phyloP scores from a whole-genome alignment of 2,888 invertebrate species.

The Leptinotarsa tumamoca region DNA sequence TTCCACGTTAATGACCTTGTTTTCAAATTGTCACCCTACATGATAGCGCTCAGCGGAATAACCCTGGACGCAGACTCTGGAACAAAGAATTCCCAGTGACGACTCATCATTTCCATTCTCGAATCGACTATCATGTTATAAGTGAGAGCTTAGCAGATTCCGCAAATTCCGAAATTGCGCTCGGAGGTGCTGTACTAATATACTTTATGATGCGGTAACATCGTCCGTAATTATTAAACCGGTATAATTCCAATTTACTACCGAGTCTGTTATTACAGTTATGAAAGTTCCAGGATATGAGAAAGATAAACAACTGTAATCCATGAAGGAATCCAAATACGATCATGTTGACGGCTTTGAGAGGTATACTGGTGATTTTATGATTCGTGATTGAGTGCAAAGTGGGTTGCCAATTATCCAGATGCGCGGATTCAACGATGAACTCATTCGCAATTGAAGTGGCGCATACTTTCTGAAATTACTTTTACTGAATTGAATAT shows the following conservation, averaged over 20 bases:
- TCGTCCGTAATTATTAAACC: slow-evolving; percentile 58
- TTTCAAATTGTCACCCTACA: background rate
- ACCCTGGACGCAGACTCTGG: slow-evolving; percentile 2
- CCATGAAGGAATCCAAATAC: background rate
- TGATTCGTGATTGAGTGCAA: background rate
- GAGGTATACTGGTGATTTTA: background rate
- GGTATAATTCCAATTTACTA: slow-evolving; percentile 56
- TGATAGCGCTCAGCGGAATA: background rate
- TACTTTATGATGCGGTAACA: slow-evolving; percentile 57
- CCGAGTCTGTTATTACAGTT: slow-evolving; percentile 53
- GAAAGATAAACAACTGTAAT: slow-evolving; percentile 52
- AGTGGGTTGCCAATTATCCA: too few relatives aligned
- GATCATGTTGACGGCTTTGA: background rate
- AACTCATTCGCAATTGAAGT: too few relatives aligned
- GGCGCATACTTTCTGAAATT: background rate
- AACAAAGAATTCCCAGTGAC: slow-evolving; percentile 20
- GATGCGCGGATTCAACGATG: too few relatives aligned
- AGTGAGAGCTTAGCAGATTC: slow-evolving; percentile 40
- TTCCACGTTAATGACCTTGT: too few relatives aligned
- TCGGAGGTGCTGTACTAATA: slow-evolving; percentile 57
- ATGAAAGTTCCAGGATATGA: slow-evolving; percentile 53
- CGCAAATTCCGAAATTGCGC: slow-evolving; percentile 52
- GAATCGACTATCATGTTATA: slow-evolving; percentile 17
- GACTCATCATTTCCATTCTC: slow-evolving; percentile 10
- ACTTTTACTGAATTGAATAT: background rate